A percentile compares a stretch with the other conserved stretches of the same genome.
Conservation (phyloP, 1,140 invertebrate genomes). For the Bombus pascuorum region DNA sequence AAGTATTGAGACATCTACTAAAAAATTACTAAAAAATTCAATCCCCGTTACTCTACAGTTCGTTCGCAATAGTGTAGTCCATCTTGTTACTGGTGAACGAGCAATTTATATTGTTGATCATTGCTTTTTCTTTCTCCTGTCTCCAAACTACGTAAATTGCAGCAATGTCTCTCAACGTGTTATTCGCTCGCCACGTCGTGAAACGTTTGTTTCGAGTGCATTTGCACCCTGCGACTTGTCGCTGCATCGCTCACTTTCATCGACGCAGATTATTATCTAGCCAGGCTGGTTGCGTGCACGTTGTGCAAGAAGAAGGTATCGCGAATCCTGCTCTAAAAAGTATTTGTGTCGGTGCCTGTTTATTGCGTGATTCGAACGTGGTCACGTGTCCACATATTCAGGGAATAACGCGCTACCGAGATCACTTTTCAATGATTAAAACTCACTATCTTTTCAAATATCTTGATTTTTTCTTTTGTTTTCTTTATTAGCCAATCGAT, state of each 20-base stretch:
- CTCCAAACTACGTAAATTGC: neutral
- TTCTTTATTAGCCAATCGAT: neutral
- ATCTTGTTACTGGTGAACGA: neutral
- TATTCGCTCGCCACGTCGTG: neutral
- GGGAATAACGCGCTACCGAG: neutral
- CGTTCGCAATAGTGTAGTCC: neutral
- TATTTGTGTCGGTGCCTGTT: neutral
- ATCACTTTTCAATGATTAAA: neutral
- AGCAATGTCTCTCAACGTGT: neutral
- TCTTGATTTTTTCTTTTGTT: neutral
- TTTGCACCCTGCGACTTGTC: constrained; percentile 31
- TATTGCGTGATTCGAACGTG: constrained; percentile 16
- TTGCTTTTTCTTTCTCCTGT: neutral
- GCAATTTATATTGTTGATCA: too few relatives aligned
- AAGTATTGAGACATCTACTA: neutral
- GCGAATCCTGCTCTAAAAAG: constrained; percentile 35
- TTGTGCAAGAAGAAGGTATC: constrained; percentile 68
- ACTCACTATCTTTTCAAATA: too few relatives aligned
- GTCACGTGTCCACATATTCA: neutral
- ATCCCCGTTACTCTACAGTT: neutral
- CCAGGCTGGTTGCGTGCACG: constrained; percentile 8
- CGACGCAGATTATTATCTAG: constrained; percentile 63
- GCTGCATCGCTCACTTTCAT: constrained; percentile 71
- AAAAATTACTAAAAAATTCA: neutral
- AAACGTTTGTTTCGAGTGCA: constrained; percentile 10